Conservation (phyloP, 2,113 vertebrate genomes). For the Heloderma charlesbogerti region DNA sequence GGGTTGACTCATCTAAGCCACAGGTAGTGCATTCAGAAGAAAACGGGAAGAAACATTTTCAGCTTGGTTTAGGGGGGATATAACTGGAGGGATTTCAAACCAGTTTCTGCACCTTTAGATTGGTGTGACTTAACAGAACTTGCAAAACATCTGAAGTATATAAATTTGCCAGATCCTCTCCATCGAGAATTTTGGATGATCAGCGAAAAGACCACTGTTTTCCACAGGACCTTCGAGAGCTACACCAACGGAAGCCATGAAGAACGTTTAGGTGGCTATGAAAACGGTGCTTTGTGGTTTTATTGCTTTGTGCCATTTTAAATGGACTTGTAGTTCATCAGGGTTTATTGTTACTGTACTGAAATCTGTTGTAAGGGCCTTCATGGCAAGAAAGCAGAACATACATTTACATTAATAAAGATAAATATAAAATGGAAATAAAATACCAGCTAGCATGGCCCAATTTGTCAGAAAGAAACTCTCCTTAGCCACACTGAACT, state of each 20-base stretch:
- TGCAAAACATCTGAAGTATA: too few species aligned
- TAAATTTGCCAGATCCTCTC: background rate
- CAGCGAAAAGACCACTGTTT: background rate
- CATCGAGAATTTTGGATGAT: background rate
- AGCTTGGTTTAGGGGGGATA: constrained; percentile 19
- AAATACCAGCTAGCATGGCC: too few species aligned
- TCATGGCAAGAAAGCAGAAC: background rate
- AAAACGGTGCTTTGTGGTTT: background rate
- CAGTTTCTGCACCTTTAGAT: background rate
- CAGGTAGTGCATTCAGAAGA: constrained; percentile 46
- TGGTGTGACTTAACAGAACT: background rate
- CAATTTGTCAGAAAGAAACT: background rate
- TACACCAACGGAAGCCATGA: background rate
- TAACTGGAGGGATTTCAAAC: background rate
- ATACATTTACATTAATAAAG: background rate
- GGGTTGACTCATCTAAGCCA: constrained; percentile 43
- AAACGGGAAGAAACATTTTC: background rate
- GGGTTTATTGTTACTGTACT: background rate
- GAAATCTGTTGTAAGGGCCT: background rate
- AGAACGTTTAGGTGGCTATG: background rate
- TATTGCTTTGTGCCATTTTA: background rate
- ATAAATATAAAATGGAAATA: background rate
- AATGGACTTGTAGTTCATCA: background rate
- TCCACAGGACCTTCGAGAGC: background rate
- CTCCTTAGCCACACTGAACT: background rate